Conservation (phyloP, 1,140 invertebrate species). For the Colletes latitarsis region DNA sequence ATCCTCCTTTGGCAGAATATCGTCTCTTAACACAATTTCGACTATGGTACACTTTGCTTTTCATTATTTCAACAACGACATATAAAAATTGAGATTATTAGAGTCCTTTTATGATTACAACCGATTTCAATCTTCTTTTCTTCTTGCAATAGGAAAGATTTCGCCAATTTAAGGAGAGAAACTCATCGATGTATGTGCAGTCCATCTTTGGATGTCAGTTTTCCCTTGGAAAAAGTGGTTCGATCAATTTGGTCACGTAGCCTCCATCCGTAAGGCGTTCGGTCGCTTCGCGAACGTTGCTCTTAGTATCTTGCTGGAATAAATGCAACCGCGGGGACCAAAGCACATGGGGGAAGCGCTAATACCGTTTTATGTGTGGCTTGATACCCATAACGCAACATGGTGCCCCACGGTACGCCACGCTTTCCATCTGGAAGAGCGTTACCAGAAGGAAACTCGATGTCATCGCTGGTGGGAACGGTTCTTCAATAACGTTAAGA, state of each 20-base stretch:
- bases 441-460: conserved; percentile 26
- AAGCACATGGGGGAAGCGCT: conserved; percentile 75
- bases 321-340: conserved; percentile 60
- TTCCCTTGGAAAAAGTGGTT: background rate
- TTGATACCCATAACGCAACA: conserved; percentile 76
- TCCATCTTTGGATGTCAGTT: too few relatives aligned
- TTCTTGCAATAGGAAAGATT: too few relatives aligned
- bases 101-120: too few relatives aligned
- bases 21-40: too few relatives aligned
- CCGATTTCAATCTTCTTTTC: background rate
- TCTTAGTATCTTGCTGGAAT: conserved; percentile 46
- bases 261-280: background rate
- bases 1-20: too few relatives aligned
- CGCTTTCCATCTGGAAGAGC: conserved; percentile 13
- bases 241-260: background rate
- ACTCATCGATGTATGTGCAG: too few relatives aligned
- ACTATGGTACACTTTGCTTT: too few relatives aligned
- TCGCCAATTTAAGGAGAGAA: too few relatives aligned
- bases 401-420: conserved; percentile 57
- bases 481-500: conserved; percentile 3
- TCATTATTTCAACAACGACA: too few relatives aligned
- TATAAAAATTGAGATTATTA: too few relatives aligned
- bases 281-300: background rate
- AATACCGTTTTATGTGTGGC: conserved; percentile 77
- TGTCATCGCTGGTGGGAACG: conserved; percentile 6